Conservation (phyloP, 1,140 invertebrate species). For the Listronotus bonariensis region DNA sequence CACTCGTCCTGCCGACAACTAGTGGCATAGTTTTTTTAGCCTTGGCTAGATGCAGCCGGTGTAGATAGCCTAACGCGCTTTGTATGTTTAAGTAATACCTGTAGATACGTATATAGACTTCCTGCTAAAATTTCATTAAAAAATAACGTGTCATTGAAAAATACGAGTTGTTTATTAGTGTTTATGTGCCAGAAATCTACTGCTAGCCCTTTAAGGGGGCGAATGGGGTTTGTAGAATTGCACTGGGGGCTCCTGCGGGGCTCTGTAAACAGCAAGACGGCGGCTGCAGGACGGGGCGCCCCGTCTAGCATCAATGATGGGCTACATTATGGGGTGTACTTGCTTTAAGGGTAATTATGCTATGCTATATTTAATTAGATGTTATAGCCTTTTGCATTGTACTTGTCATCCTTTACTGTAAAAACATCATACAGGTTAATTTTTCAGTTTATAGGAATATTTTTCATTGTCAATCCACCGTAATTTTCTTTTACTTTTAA, state of each 20-base stretch:
- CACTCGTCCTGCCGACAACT: constrained; percentile 20
- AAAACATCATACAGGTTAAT: too few relatives aligned
- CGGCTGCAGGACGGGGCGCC: constrained; percentile 46
- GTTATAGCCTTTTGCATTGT: neutral
- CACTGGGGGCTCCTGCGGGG: constrained; percentile 55
- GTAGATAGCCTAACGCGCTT: too few relatives aligned
- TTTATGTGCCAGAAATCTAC: constrained; percentile 48
- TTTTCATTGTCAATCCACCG: too few relatives aligned
- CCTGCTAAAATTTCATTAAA: neutral
- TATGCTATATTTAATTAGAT: neutral
- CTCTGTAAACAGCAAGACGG: constrained; percentile 55
- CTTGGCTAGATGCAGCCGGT: constrained; percentile 15
- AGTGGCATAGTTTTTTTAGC: constrained; percentile 32
- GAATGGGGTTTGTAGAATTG: constrained; percentile 42
- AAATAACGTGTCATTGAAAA: neutral
- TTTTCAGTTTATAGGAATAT: too few relatives aligned
- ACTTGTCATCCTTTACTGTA: neutral
- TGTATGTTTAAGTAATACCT: neutral
- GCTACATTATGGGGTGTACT: constrained; percentile 88
- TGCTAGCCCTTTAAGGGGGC: constrained; percentile 44
- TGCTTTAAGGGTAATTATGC: constrained; percentile 77
- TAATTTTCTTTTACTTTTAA: too few relatives aligned
- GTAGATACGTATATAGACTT: neutral
- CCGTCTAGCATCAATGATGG: constrained; percentile 71
- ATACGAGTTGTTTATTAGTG: constrained; percentile 2